These are phyloP conservation scores for Macquaria australasica DNA, from an alignment of 2,113 vertebrate species.

Conservation along the genomic window DNA sequence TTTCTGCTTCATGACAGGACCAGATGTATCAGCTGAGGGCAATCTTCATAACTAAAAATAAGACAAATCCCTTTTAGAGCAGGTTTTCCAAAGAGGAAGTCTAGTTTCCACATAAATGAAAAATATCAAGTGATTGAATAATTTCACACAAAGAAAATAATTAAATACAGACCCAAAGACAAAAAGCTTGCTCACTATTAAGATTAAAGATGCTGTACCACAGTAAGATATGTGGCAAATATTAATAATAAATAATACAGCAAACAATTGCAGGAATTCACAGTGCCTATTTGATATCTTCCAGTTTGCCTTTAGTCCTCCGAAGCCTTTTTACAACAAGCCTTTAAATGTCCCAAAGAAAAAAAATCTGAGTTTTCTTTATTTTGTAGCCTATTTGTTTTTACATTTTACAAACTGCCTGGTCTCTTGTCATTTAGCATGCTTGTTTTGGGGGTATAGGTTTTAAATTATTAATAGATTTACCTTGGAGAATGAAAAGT, in stretches of 20 bases:
- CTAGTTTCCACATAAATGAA: not conserved
- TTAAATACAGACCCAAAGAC: not conserved
- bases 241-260: too few relatives aligned
- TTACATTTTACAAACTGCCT: not conserved
- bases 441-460: not conserved
- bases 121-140: not conserved
- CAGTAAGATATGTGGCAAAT: not conserved
- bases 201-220: not conserved
- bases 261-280: not conserved
- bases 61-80: not conserved
- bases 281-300: not conserved
- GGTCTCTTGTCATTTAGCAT: not conserved
- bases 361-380: not conserved
- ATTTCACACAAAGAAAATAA: not conserved
- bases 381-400: not conserved
- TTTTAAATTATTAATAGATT: conserved; percentile 6
- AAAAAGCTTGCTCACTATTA: not conserved
- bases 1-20: not conserved
- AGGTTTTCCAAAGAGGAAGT: not conserved
- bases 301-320: not conserved
- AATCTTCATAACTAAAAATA: too few relatives aligned
- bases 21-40: not conserved
- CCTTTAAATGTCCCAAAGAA: not conserved
- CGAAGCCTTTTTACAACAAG: not conserved
- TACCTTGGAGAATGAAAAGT: not conserved